phyloP scores from a whole-genome alignment of 2,888 invertebrate species.

The Philereme vetulata region DNA sequence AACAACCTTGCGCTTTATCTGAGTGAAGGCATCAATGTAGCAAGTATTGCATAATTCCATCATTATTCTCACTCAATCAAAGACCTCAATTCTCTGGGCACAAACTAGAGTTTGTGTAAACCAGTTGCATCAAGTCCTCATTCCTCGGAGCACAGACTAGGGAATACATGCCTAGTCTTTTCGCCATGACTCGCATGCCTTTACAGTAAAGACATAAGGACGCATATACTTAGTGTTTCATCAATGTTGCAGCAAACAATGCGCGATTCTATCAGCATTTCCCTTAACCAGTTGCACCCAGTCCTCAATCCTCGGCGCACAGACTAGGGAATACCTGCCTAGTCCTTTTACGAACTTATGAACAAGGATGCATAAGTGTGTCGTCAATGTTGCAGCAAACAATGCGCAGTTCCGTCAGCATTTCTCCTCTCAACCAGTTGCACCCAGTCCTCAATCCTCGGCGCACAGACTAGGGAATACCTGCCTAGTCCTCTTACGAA shows the following conservation, averaged over 20 bases:
- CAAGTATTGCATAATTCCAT: constrained; percentile 87
- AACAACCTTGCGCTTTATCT: too few relatives aligned
- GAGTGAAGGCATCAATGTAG: constrained; percentile 55
- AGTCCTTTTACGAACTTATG: constrained; percentile 86
- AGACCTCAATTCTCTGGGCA: constrained; percentile 88
- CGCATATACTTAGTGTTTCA: not conserved
- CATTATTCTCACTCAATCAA: constrained; percentile 77
- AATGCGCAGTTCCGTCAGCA: constrained; percentile 86
- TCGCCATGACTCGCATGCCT: too few relatives aligned
- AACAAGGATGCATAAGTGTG: too few relatives aligned
- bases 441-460: constrained; percentile 87
- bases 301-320: constrained; percentile 88
- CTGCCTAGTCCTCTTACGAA: too few relatives aligned
- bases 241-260: constrained; percentile 84
- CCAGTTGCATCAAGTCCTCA: constrained; percentile 86
- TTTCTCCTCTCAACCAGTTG: constrained; percentile 81
- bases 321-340: constrained; percentile 86
- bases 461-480: constrained; percentile 88
- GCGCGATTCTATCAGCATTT: constrained; percentile 85
- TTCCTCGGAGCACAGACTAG: constrained; percentile 89
- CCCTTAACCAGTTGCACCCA: constrained; percentile 88
- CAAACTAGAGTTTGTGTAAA: constrained; percentile 85
- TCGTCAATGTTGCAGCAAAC: constrained; percentile 79
- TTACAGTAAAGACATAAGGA: too few relatives aligned
- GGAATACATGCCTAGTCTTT: constrained; percentile 86